Percentiles rank a stretch among this genome's conserved stretches.
Evolutionary conservation across 2,888 invertebrate species (phyloP).

Genomic region (Neocrepidodera transversa): DNA sequence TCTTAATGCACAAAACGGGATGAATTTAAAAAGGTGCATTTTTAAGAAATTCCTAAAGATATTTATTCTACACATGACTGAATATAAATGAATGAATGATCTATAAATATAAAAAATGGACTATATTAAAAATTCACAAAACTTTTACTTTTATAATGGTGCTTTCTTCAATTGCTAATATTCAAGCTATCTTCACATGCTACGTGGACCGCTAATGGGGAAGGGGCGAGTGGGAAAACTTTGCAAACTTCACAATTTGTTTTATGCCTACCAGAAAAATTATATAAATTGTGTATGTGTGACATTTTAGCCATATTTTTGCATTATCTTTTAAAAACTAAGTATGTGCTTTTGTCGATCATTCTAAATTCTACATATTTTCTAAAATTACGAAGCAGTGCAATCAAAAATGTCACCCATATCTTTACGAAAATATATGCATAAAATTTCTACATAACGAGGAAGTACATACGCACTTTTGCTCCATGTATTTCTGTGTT

Average conservation of each 20-base stretch:
- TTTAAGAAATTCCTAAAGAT: slow-evolving; percentile 46
- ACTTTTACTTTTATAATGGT: slow-evolving; percentile 56
- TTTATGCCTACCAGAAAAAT: slow-evolving; percentile 60
- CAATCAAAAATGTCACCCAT: slow-evolving; percentile 56
- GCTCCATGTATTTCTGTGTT: slow-evolving; percentile 45
- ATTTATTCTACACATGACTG: slow-evolving; percentile 50
- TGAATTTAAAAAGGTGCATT: slow-evolving; percentile 45
- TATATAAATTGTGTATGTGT: slow-evolving; percentile 56
- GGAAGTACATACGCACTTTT: slow-evolving; percentile 40
- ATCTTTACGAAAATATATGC: slow-evolving; percentile 46
- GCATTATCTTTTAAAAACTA: slow-evolving; percentile 27
- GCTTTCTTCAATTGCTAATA: slow-evolving; percentile 62
- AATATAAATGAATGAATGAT: slow-evolving; percentile 51
- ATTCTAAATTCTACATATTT: slow-evolving; percentile 23
- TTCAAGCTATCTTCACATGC: slow-evolving; percentile 63
- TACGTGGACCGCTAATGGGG: slow-evolving; percentile 60
- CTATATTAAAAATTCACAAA: slow-evolving; percentile 52
- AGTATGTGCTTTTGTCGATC: slow-evolving; percentile 44
- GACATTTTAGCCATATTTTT: slow-evolving; percentile 53
- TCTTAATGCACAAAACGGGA: slow-evolving; percentile 41
- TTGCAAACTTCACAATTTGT: slow-evolving; percentile 57
- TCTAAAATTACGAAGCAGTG: slow-evolving; percentile 27
- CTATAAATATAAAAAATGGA: slow-evolving; percentile 49
- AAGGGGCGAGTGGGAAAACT: slow-evolving; percentile 59
- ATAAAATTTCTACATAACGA: slow-evolving; percentile 44